Evolutionary conservation across 2,888 invertebrate genomes (phyloP), one percentile per base, ranked within the genome.

Genomic region (Ophioninae sp.): DNA sequence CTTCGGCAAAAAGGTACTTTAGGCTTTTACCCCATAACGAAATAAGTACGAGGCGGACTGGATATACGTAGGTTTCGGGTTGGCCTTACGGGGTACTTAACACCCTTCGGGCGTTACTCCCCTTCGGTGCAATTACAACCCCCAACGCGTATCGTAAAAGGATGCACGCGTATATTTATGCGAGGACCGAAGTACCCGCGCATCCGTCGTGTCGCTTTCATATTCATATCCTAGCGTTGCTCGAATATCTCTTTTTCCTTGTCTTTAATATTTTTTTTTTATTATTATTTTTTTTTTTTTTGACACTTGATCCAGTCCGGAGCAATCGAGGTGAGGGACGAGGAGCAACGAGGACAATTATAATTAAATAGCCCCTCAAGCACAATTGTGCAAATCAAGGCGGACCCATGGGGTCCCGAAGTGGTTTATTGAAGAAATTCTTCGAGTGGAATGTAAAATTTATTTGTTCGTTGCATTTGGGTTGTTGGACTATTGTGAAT

Each of bases 321-420:
- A 23, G 10, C 22, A 7, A 30, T 37, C 8, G 37, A 17, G 58
- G 9, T 1, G 23, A 65, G 39, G 58, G 22, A 56, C 10, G 13
- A 30, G 51, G 63, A 22, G 69, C 6, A 23, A 41, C 56, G 58
- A 44, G 67, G 67, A 69, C 78, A 69, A 64, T 17, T 5, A 13
- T 79, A 74, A 82, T 82, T 82, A 79, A 82, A 82, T 74, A 41
- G 44, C 20, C 82, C 82, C 78, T 64, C 23, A 69, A 74, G n/a
- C 20, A 56, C 69, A 64, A 64, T 82, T 73, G 51, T 9, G 58
- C 30, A 44, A 67, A 63, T 41, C 13, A 41, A 56, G 37, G n/a
- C n/a, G 13, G 69, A 22, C 9, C 30, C 51, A 13, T 17, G 51
- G 13, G 51, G 51, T 17, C 17, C 6, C 17, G 51, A 13, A 51